A percentile compares a stretch with the other conserved stretches of the same genome.
These are phyloP conservation scores for Mus pahari DNA, from an alignment of 2,113 vertebrate genomes.

Conservation along the genomic window DNA sequence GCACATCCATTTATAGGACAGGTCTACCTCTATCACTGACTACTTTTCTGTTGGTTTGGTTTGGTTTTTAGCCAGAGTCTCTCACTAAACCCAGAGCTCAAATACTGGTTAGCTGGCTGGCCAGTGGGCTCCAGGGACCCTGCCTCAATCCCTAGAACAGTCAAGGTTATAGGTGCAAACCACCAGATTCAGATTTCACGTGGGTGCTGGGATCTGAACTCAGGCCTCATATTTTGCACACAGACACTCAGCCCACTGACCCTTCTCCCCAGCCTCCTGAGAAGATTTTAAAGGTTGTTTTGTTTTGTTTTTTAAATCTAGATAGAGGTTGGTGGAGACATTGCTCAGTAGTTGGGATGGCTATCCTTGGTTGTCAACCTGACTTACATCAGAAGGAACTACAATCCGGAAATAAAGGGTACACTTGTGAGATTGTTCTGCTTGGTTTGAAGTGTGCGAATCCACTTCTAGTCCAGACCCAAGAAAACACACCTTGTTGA, in stretches of 20 bases:
- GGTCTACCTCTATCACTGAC: neutral
- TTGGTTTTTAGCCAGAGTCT: neutral
- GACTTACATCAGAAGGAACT: too few species aligned
- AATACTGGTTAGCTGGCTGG: neutral
- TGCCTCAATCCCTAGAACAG: neutral
- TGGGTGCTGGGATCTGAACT: neutral
- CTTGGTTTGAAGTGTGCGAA: neutral
- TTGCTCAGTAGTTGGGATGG: neutral
- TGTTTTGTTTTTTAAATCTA: neutral
- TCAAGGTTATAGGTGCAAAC: too few species aligned
- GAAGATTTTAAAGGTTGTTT: neutral
- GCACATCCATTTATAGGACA: neutral
- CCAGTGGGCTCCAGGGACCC: neutral
- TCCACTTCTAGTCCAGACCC: neutral
- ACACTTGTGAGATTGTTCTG: too few species aligned
- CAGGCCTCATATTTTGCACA: too few species aligned
- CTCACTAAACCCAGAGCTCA: neutral
- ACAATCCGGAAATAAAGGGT: neutral
- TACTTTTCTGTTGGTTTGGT: neutral
- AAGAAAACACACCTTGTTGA: neutral
- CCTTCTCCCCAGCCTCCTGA: neutral
- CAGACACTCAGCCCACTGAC: neutral
- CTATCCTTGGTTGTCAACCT: neutral
- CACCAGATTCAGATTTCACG: neutral
- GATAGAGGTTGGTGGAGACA: neutral